Percentiles rank a stretch among this genome's conserved stretches.
Evolutionary conservation across 1,140 invertebrate genomes (phyloP).

Genomic region (Pentalonia nigronervosa): DNA sequence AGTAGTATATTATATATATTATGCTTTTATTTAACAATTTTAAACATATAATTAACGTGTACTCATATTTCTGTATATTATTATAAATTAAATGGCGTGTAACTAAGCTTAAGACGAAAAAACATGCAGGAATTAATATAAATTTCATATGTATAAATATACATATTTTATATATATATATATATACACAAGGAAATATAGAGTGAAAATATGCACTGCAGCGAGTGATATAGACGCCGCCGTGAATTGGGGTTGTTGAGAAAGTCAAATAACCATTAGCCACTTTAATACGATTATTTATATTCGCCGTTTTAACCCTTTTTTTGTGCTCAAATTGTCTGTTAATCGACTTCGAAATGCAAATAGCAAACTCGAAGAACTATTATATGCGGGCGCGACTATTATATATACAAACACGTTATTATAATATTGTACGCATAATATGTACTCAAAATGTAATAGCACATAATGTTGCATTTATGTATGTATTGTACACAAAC

Average conservation of each 20-base stretch:
- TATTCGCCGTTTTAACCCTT: slow-evolving; percentile 28
- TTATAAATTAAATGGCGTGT: neutral
- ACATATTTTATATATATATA: neutral
- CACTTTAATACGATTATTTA: slow-evolving; percentile 34
- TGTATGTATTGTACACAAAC: neutral
- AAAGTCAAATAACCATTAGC: slow-evolving; percentile 37
- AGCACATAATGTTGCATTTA: neutral
- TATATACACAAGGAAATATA: neutral
- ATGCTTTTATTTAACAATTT: neutral
- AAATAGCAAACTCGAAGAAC: slow-evolving; percentile 5
- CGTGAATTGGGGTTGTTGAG: neutral
- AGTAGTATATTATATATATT: neutral
- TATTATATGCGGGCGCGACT: neutral
- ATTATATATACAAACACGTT: neutral
- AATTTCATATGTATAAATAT: neutral
- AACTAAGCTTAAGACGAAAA: neutral
- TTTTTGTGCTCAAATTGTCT: slow-evolving; percentile 17
- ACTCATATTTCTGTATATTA: neutral
- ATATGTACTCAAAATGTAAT: neutral
- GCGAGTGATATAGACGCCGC: neutral
- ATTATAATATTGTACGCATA: neutral
- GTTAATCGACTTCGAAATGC: slow-evolving; percentile 34
- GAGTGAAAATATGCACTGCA: neutral
- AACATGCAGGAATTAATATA: neutral
- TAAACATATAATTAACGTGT: neutral